These are phyloP conservation scores for Hypsibius dujardini DNA, from an alignment of 1,140 invertebrate species.

Conservation along the genomic window DNA sequence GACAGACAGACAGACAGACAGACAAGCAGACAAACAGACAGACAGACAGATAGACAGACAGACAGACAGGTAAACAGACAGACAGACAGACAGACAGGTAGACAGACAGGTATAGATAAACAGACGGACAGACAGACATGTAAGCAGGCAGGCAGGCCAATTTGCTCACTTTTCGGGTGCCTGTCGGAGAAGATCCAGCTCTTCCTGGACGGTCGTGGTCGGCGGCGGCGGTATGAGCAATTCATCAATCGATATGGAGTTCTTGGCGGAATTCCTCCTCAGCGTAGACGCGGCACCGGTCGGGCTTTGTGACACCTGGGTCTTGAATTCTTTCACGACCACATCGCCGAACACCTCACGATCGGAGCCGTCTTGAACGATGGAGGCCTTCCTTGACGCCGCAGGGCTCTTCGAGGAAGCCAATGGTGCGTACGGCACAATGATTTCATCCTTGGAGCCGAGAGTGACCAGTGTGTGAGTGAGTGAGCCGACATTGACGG, in stretches of 20 bases:
- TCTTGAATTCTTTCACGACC: constrained; percentile 12
- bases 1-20: too few relatives aligned
- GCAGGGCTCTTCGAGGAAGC: background rate
- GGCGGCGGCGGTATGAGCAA: background rate
- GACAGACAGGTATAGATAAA: too few relatives aligned
- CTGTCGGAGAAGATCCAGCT: background rate
- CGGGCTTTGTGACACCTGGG: background rate
- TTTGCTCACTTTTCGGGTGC: background rate
- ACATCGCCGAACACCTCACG: background rate
- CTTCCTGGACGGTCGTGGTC: background rate
- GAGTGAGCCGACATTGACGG: too few relatives aligned
- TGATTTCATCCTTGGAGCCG: too few relatives aligned
- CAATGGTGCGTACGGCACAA: background rate
- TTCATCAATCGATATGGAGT: background rate
- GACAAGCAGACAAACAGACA: too few relatives aligned
- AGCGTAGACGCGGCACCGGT: background rate
- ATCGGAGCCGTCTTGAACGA: constrained; percentile 10
- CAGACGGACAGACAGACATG: too few relatives aligned
- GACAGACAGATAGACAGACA: too few relatives aligned
- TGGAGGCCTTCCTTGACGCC: background rate
- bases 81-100: too few relatives aligned
- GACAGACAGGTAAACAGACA: too few relatives aligned
- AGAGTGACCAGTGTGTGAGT: too few relatives aligned
- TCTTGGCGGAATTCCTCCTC: background rate
- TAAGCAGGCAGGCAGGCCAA: too few relatives aligned